Base-by-base conservation (phyloP, 2,888 invertebrate genomes). In the Xylocampa areola region DNA sequence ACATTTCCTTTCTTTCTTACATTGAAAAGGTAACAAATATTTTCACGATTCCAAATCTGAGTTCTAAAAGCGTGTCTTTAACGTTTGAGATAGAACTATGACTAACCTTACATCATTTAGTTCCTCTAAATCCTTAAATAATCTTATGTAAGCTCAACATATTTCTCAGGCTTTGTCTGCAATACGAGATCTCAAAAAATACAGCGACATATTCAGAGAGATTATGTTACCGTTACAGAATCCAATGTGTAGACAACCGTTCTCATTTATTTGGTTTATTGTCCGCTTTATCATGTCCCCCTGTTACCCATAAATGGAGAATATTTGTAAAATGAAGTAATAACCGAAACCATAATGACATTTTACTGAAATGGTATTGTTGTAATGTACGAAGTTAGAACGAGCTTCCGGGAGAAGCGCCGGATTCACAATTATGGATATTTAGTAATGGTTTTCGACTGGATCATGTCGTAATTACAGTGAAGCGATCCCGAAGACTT, bases 181-280 rank as follows among this genome's bases (percentile, higher is more conserved):
- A 64, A 60, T 66, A 60, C 66, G 67, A 47, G 53, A 8, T 10
- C 23, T 19, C 52, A 14, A n/a, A 54, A 47, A 35, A 30, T 23
- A 32, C 21, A 16, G 35, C 29, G 45, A 23, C 43, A 40, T 48
- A 62, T 37, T 45, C 40, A 51, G 27, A 58, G 33, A 68, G 53
- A 64, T 68, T 64, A 59, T 53, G 37, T 36, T 53, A 53, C 55
- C 37, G 23, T 39, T 39, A 30, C 29, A 33, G 36, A 35, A 49
- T 57, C 25, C 39, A 23, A 59, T n/a, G n/a, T n/a, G n/a, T n/a
- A n/a, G n/a, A 44, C 49, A 16, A 37, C 16, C 16, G 49, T 49
- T 66, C 68, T 49, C 58, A 57, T 67, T 58, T 54, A 36, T 69
- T 30, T 58, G 21, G 29, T 58, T 66, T 58, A 69, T 54, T 25